Conservation (phyloP, 2,888 invertebrate species). For the Rotaria magnacalcarata region DNA sequence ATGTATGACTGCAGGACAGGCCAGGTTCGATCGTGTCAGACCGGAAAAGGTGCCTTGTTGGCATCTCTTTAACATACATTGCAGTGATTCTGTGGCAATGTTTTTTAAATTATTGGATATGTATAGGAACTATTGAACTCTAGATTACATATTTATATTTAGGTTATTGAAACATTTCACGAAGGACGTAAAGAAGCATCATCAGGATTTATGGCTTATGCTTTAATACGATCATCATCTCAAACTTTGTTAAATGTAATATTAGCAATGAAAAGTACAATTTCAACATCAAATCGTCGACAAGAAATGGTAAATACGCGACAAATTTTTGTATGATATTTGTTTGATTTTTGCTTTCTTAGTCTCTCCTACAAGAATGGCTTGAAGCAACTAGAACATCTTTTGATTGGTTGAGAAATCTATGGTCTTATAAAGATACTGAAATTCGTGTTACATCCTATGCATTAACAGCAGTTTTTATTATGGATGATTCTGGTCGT, state of each 20-base stretch:
- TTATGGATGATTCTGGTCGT: neutral
- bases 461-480: neutral
- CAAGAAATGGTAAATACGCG: neutral
- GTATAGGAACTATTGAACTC: no score
- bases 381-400: neutral
- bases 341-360: neutral
- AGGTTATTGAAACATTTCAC: neutral
- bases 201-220: slow-evolving; percentile 32
- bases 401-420: neutral
- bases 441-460: slow-evolving; percentile 17
- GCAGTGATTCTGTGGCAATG: no score
- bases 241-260: slow-evolving; percentile 6
- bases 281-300: neutral
- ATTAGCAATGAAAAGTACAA: neutral
- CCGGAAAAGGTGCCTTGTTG: no score
- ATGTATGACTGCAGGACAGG: no score
- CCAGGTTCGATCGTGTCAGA: no score
- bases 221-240: neutral
- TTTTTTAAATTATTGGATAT: no score
- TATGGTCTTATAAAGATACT: neutral
- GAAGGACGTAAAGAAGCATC: slow-evolving; percentile 27
- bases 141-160: neutral
- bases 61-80: no score
- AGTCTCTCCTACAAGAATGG: slow-evolving; percentile 15
- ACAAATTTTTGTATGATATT: no score